Evolutionary conservation across 2,888 invertebrate genomes (phyloP).

Genomic region (Pyrrhia umbra): DNA sequence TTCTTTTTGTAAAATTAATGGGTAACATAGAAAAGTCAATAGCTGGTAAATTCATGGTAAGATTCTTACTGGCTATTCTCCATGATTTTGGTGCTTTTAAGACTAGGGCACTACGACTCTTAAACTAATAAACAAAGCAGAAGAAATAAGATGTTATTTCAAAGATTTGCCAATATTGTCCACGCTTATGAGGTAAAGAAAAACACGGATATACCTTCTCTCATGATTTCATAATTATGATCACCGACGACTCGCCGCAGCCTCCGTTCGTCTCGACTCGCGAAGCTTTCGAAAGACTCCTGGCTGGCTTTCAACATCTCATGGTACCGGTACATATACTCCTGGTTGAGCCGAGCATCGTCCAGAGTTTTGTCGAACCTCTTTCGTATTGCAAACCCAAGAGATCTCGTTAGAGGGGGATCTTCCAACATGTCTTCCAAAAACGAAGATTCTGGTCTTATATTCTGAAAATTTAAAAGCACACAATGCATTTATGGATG

Average conservation of each 20-base stretch:
- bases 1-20: too few relatives aligned
- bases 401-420: constrained; percentile 70
- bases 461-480: constrained; percentile 27
- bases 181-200: background rate
- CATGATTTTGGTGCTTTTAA: too few relatives aligned
- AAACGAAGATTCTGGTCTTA: constrained; percentile 12
- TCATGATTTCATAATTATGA: constrained; percentile 65
- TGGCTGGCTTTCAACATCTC: constrained; percentile 74
- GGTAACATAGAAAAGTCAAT: too few relatives aligned
- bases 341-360: constrained; percentile 64
- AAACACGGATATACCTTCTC: constrained; percentile 63
- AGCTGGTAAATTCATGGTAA: too few relatives aligned
- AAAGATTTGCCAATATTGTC: background rate
- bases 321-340: constrained; percentile 73
- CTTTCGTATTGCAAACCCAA: constrained; percentile 68
- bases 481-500: too few relatives aligned
- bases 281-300: constrained; percentile 68
- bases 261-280: constrained; percentile 64
- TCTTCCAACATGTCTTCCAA: constrained; percentile 46
- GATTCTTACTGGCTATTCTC: too few relatives aligned
- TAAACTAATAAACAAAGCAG: too few relatives aligned
- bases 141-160: background rate
- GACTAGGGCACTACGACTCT: too few relatives aligned
- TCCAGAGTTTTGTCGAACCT: constrained; percentile 60
- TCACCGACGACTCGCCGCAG: constrained; percentile 65